phyloP scores from a whole-genome alignment of 2,113 vertebrate species.

The Austrofundulus limnaeus region DNA sequence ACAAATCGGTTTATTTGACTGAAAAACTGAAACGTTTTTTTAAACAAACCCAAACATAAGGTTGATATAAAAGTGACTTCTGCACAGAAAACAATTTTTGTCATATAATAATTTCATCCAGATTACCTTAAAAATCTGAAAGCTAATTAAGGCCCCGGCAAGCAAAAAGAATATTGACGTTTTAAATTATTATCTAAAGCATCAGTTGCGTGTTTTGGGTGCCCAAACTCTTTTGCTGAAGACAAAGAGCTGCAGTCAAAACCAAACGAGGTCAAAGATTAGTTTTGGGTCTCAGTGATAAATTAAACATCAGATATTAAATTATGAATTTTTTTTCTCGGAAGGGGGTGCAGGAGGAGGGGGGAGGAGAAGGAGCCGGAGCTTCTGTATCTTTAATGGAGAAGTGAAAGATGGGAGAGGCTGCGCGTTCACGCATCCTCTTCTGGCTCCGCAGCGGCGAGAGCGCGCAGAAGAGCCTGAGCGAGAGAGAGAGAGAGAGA shows the following conservation, averaged over 20 bases:
- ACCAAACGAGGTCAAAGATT: conserved; percentile 67
- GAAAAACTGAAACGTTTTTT: too few relatives aligned
- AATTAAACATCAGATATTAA: conserved; percentile 70
- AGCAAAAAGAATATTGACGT: too few relatives aligned
- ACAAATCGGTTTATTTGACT: conserved; percentile 15
- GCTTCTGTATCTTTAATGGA: conserved; percentile 75
- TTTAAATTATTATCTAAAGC: too few relatives aligned
- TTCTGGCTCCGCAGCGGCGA: conserved; percentile 62
- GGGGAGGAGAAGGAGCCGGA: conserved; percentile 43
- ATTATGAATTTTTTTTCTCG: conserved; percentile 67
- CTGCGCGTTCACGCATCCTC: conserved; percentile 74
- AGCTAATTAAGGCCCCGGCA: not conserved
- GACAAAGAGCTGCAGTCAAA: conserved; percentile 24
- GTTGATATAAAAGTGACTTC: too few relatives aligned
- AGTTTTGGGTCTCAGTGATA: conserved; percentile 36
- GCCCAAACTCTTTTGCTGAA: conserved; percentile 17
- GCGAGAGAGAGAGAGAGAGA: too few relatives aligned
- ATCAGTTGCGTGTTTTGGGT: not conserved
- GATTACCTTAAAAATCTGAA: not conserved
- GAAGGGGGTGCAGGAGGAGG: too few relatives aligned
- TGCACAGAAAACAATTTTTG: too few relatives aligned
- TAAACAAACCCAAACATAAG: too few relatives aligned
- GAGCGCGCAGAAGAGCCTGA: conserved; percentile 67
- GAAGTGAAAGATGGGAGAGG: conserved; percentile 80
- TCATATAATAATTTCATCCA: not conserved